phyloP scores from a whole-genome alignment of 1,140 invertebrate species.

The Bombus waltoni region DNA sequence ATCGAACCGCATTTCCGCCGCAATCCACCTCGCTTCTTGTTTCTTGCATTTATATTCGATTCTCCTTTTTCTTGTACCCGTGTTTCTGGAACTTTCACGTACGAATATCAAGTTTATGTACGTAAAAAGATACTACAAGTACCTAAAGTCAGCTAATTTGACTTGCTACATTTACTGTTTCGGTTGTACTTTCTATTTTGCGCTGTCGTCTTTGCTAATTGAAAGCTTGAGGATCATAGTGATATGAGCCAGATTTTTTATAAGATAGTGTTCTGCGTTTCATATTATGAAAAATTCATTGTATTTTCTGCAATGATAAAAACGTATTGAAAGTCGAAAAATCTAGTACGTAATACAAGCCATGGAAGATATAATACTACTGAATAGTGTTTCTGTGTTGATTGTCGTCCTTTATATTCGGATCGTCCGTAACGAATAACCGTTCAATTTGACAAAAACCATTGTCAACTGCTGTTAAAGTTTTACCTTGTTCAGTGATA shows the following conservation, averaged over 20 bases:
- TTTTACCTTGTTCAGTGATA: background rate
- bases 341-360: background rate
- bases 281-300: no score
- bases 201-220: no score
- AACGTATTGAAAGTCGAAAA: no score
- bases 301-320: no score
- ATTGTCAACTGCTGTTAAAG: background rate
- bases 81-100: background rate
- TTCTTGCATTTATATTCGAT: background rate
- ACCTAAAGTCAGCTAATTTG: no score
- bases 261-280: no score
- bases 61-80: background rate
- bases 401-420: background rate
- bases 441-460: background rate
- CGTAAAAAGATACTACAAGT: no score
- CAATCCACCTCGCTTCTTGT: background rate
- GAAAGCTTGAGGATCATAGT: background rate
- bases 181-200: background rate
- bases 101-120: no score
- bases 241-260: background rate
- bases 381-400: background rate
- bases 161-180: no score
- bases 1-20: background rate
- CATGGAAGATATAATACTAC: background rate
- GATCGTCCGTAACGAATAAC: background rate